phyloP scores from a whole-genome alignment of 1,140 invertebrate species.

The Oppia nitens region DNA sequence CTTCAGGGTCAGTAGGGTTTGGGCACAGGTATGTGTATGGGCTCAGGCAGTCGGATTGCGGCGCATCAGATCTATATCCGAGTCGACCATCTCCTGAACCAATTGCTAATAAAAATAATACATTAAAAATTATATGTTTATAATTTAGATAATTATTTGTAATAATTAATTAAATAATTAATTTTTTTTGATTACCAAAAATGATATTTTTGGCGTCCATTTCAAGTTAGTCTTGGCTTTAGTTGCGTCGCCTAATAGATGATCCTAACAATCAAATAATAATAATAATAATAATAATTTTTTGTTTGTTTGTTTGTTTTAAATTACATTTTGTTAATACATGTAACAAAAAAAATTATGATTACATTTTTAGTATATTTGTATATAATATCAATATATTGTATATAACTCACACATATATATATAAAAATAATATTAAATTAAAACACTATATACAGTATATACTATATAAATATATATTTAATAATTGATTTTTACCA shows the following conservation, averaged over 20 bases:
- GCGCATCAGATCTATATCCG: conserved; percentile 80
- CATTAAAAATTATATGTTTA: conserved; percentile 7
- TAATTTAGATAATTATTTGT: not conserved
- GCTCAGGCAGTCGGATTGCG: conserved; percentile 64
- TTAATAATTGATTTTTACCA: too few relatives aligned
- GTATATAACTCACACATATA: not conserved
- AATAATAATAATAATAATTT: not conserved
- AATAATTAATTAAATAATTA: too few relatives aligned
- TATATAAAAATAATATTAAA: not conserved
- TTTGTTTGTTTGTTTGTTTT: not conserved
- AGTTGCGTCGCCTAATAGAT: conserved; percentile 68
- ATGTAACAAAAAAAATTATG: too few relatives aligned
- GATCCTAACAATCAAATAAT: conserved; percentile 40
- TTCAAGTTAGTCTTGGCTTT: conserved; percentile 71
- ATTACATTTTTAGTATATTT: too few relatives aligned
- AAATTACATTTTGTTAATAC: not conserved
- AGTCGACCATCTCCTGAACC: conserved; percentile 89
- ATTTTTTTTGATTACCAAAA: conserved; percentile 38
- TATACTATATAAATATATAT: too few relatives aligned
- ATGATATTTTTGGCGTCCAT: conserved; percentile 70
- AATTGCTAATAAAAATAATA: conserved; percentile 43
- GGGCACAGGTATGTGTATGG: too few relatives aligned
- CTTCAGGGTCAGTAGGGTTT: too few relatives aligned
- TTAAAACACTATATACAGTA: too few relatives aligned
- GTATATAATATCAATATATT: too few relatives aligned